Evolutionary conservation across 2,113 vertebrate species (phyloP).

Genomic region (Sylvilagus bachmani): DNA sequence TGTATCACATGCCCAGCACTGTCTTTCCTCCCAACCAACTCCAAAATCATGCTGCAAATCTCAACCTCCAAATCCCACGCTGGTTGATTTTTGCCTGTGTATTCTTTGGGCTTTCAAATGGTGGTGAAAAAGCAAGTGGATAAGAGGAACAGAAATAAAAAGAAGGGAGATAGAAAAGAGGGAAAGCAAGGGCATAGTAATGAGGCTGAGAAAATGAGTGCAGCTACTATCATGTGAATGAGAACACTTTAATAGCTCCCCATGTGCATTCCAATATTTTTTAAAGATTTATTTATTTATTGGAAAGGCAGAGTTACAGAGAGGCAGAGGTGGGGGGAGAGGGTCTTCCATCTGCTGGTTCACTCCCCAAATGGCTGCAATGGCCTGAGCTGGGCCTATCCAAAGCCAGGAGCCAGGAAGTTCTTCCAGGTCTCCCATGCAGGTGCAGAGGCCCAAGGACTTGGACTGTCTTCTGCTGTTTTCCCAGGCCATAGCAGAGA

Average conservation of each 20-base stretch:
- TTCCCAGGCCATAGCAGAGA: not conserved
- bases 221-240: not conserved
- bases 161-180: not conserved
- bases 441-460: no score
- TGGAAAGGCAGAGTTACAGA: no score
- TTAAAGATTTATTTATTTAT: not conserved
- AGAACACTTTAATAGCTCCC: not conserved
- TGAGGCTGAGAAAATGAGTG: not conserved
- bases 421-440: no score
- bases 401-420: no score
- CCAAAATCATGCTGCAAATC: not conserved
- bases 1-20: not conserved
- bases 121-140: not conserved
- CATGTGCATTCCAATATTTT: not conserved
- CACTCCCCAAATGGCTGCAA: no score
- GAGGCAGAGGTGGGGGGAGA: no score
- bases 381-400: no score
- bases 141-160: slow-evolving; percentile 18
- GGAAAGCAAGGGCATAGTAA: not conserved
- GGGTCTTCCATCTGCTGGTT: no score
- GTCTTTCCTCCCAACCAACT: slow-evolving; percentile 14
- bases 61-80: not conserved
- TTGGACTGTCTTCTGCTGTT: no score
- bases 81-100: not conserved
- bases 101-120: slow-evolving; percentile 18